These are phyloP conservation scores for Phylloscopus collybita DNA, from an alignment of 2,797 vertebrate genomes.

Conservation along the genomic window DNA sequence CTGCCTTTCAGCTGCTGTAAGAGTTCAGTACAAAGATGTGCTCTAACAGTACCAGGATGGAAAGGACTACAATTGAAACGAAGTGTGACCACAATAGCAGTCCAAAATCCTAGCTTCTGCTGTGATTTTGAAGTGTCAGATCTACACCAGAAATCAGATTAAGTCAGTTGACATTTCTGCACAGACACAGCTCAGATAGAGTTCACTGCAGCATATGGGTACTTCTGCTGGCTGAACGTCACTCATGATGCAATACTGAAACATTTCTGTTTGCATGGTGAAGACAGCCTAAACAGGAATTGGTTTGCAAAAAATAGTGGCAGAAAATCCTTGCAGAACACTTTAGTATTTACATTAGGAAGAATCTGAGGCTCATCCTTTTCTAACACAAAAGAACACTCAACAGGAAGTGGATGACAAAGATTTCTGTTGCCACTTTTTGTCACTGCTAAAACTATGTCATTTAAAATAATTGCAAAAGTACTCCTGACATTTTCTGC, in stretches of 20 bases:
- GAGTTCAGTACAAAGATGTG: background rate
- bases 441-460: background rate
- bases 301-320: background rate
- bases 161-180: background rate
- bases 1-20: background rate
- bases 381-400: background rate
- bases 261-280: background rate
- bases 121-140: background rate
- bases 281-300: background rate
- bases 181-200: background rate
- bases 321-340: background rate
- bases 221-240: background rate
- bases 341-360: background rate
- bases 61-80: background rate
- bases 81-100: background rate
- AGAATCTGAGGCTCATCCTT: background rate
- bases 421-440: background rate
- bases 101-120: background rate
- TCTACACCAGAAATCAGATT: background rate
- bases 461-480: slow-evolving; percentile 1
- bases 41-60: background rate
- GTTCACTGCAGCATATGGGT: background rate
- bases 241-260: background rate
- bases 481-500: background rate
- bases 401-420: background rate